Evolutionary conservation across 1,140 invertebrate genomes (phyloP), one percentile per base, ranked within the genome.

Genomic region (Bilobella aurantiaca): DNA sequence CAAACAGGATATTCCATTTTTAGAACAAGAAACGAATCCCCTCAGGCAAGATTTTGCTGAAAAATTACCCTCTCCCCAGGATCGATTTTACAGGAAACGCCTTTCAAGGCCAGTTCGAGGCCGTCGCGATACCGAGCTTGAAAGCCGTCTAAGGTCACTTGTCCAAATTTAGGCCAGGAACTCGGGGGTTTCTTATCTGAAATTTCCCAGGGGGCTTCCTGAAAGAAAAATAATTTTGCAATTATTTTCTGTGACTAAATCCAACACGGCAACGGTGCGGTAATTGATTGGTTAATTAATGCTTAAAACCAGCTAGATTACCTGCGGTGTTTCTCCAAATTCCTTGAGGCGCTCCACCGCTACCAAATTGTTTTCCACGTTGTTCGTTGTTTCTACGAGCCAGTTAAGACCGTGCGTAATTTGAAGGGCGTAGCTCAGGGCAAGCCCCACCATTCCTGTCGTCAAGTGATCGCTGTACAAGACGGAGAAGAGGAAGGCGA

Each of bases 271-370:
- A n/a, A n/a, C n/a, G n/a, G n/a, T n/a, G n/a, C n/a, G n/a, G n/a
- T n/a, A n/a, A n/a, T n/a, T n/a, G n/a, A n/a, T n/a, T n/a, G n/a
- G n/a, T n/a, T n/a, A n/a, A 57, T 8, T 23, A 57, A 57, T 28
- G 27, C 53, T 23, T 28, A 57, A 59, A 59, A n/a, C 31, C 8
- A 59, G 25, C 23, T 37, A 29, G 12, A 14, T n/a, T 25, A 62
- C 29, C 59, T 66, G 58, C 2, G 29, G 3, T 12, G 62, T 30
- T 1, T 18, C 8, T 12, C 23, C 47, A 29, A 47, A 66, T 58
- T 66, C 65, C 8, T 53, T n/a, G 16, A 62, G 3, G 29, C 60
- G 34, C 34, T 56, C 65, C 3, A 66, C 59, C 30, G 65, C 58
- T 14, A 66, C 60, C 8, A 63, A 27, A 31, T 47, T 47, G 16